Evolutionary conservation across 2,888 invertebrate species (phyloP), one percentile per base, ranked within the genome.

Genomic region (Orthonevra nobilis): DNA sequence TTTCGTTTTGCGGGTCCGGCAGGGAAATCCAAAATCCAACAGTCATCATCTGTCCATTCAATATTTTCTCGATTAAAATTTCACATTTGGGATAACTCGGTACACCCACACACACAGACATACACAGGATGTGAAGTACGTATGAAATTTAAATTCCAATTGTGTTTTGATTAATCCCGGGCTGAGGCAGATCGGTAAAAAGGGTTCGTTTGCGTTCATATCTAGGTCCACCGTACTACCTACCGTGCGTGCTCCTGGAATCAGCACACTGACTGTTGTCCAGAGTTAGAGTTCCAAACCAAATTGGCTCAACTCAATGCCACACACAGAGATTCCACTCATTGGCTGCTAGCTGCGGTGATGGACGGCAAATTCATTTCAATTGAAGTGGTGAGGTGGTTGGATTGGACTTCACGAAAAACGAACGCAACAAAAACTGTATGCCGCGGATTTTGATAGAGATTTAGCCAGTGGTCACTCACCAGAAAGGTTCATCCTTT

Each of bases 71-170:
- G 56, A 73, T 58, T 70, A 63, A 70, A 75, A 63, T 70, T 63
- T 70, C 56, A 63, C 56, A 63, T 75, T 69, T 63, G 61, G 63
- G 70, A 63, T 40, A 75, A 50, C 54, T 68, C 66, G 50, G 30
- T 75, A n/a, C 54, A 61, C 54, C 48, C 69, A 28, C 54, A 48
- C 23, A 23, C 5, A 23, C n/a, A n/a, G n/a, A n/a, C n/a, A n/a
- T n/a, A n/a, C n/a, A n/a, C n/a, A n/a, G n/a, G n/a, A n/a, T n/a
- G n/a, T n/a, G n/a, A n/a, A n/a, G n/a, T n/a, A n/a, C n/a, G n/a
- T 73, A 66, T 73, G 61, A 68, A 79, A 73, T 79, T 79, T 79
- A 79, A 73, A 79, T 66, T 79, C 66, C 66, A 79, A 73, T 79
- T 73, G 73, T 68, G 73, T 73, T 68, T 68, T 79, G 79, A 79